Conservation (phyloP, 2,888 invertebrate genomes). For the Dione juno region DNA sequence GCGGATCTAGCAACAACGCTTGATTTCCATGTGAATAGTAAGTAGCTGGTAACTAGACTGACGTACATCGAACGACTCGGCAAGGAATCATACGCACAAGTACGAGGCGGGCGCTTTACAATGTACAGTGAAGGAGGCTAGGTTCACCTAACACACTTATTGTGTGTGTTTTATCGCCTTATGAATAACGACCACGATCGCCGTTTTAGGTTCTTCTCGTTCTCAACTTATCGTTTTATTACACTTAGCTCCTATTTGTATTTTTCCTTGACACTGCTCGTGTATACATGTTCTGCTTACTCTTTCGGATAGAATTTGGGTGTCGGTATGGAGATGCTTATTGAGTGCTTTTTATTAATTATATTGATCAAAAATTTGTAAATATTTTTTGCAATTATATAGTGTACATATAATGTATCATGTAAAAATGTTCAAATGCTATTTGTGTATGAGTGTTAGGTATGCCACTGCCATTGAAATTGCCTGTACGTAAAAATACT, state of each 20-base stretch:
- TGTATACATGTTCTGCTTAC: constrained; percentile 33
- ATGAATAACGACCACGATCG: constrained; percentile 28
- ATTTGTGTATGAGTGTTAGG: constrained; percentile 75
- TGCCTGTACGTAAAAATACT: constrained; percentile 55
- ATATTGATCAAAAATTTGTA: constrained; percentile 72
- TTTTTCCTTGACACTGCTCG: constrained; percentile 41
- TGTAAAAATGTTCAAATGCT: constrained; percentile 75
- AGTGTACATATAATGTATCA: constrained; percentile 68
- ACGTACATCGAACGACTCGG: constrained; percentile 6
- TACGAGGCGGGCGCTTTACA: constrained; percentile 45
- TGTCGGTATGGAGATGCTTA: constrained; percentile 62
- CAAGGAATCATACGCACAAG: constrained; percentile 51
- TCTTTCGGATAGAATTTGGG: constrained; percentile 56
- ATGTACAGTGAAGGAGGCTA: constrained; percentile 70
- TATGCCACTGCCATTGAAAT: constrained; percentile 74
- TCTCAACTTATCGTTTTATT: constrained; percentile 21
- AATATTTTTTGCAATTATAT: constrained; percentile 79
- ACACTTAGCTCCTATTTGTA: constrained; percentile 42
- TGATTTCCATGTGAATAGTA: neutral
- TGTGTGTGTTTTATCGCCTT: constrained; percentile 51
- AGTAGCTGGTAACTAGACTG: constrained; percentile 14
- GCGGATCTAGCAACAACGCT: constrained; percentile 19
- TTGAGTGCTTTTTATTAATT: constrained; percentile 73
- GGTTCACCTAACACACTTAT: constrained; percentile 61
- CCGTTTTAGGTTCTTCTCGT: constrained; percentile 33